phyloP scores from a whole-genome alignment of 1,140 invertebrate species.

The Trachymyrmex cornetzi region DNA sequence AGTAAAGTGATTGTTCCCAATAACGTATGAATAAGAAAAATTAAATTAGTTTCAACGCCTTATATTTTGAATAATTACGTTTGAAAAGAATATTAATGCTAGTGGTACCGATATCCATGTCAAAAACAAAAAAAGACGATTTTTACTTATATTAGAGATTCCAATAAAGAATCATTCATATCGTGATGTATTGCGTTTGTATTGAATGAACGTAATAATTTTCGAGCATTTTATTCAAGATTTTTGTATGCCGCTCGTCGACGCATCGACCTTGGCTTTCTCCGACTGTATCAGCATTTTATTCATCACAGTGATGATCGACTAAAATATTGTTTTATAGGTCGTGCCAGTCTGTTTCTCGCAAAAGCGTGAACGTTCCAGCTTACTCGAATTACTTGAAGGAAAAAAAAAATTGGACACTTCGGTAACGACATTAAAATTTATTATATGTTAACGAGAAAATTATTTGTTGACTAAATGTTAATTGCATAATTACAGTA shows the following conservation, averaged over 20 bases:
- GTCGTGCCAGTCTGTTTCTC: conserved; percentile 8
- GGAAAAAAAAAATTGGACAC: conserved; percentile 35
- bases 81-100: background rate
- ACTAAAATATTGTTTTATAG: conserved; percentile 21
- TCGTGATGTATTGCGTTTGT: background rate
- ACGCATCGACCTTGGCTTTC: background rate
- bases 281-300: background rate
- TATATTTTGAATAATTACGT: background rate
- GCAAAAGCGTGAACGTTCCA: conserved; percentile 18
- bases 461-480: conserved; percentile 60
- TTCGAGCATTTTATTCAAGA: background rate
- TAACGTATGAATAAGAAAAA: background rate
- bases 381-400: conserved; percentile 54
- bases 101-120: background rate
- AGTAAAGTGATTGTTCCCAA: background rate
- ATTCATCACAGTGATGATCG: background rate
- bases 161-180: background rate
- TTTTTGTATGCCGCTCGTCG: background rate
- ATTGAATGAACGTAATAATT: background rate
- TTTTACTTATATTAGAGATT: background rate
- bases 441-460: conserved; percentile 68
- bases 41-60: background rate
- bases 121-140: no score
- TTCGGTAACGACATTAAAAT: conserved; percentile 59
- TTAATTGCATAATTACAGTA: conserved; percentile 70